Conservation (phyloP, 2,888 invertebrate genomes). For the Parasteatoda lunata region DNA sequence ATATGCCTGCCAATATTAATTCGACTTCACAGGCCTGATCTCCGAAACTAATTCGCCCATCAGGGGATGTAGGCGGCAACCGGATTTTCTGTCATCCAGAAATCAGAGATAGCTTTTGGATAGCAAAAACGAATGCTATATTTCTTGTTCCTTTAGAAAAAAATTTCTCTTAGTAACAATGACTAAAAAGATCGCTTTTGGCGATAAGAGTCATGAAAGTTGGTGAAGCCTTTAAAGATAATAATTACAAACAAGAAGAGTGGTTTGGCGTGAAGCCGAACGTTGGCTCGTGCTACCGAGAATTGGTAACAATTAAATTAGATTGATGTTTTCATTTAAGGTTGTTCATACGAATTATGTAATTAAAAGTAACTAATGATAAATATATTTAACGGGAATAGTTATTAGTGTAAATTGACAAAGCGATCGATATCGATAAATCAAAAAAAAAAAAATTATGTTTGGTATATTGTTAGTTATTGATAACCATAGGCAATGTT, state of each 20-base stretch:
- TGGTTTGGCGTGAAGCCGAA: not conserved
- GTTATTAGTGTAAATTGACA: not conserved
- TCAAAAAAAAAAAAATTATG: not conserved
- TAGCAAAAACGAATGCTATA: not conserved
- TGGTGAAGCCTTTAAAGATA: not conserved
- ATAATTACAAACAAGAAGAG: not conserved
- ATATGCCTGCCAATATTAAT: not conserved
- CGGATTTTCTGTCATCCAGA: conserved; percentile 29
- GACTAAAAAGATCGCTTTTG: not conserved
- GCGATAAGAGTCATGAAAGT: not conserved
- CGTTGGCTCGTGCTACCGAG: not conserved
- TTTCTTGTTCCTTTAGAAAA: not conserved
- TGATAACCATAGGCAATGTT: no score
- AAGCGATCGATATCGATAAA: not conserved
- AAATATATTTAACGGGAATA: not conserved
- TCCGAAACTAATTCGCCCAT: not conserved
- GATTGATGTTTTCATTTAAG: no score
- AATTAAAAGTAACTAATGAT: not conserved
- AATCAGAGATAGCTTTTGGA: not conserved
- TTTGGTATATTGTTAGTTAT: no score
- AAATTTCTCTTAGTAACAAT: not conserved
- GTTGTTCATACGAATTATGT: no score
- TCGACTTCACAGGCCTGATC: not conserved
- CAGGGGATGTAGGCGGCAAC: conserved; percentile 43
- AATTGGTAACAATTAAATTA: not conserved